A percentile compares a stretch with the other conserved stretches of the same genome.
Evolutionary conservation across 2,888 invertebrate genomes (phyloP).

Genomic region (Pristionchus arcanus): DNA sequence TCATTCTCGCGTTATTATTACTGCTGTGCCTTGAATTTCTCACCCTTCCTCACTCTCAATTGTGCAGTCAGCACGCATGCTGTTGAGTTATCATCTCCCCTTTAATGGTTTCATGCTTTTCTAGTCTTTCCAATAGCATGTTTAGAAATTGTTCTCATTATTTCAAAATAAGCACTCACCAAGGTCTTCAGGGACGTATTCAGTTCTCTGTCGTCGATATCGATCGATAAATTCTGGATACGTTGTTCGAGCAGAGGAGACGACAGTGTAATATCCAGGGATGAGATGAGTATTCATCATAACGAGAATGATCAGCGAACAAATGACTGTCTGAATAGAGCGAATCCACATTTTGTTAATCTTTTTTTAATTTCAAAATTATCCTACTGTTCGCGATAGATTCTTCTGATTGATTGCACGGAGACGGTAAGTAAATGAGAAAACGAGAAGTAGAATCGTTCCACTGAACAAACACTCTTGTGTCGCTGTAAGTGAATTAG

Average conservation of each 20-base stretch:
- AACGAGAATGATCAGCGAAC: not conserved
- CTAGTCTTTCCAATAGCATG: too few relatives aligned
- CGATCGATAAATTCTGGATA: not conserved
- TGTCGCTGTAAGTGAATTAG: not conserved
- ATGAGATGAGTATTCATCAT: not conserved
- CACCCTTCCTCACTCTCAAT: too few relatives aligned
- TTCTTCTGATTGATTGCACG: not conserved
- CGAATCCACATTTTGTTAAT: not conserved
- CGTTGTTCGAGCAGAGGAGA: not conserved
- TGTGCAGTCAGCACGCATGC: not conserved
- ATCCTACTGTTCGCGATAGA: not conserved
- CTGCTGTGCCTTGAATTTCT: too few relatives aligned
- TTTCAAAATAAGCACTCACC: not conserved
- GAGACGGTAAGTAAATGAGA: not conserved
- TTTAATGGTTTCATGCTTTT: not conserved
- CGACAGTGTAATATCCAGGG: constrained; percentile 3
- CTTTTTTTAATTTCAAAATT: too few relatives aligned
- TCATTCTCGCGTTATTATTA: too few relatives aligned
- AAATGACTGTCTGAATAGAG: not conserved
- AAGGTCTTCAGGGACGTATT: not conserved
- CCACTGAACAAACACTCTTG: not conserved
- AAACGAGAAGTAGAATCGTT: not conserved
- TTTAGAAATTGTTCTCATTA: not conserved
- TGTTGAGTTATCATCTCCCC: not conserved
- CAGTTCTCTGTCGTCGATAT: not conserved